Evolutionary conservation across 2,797 vertebrate genomes (phyloP).

Genomic region (Rhyacichthys aspro): DNA sequence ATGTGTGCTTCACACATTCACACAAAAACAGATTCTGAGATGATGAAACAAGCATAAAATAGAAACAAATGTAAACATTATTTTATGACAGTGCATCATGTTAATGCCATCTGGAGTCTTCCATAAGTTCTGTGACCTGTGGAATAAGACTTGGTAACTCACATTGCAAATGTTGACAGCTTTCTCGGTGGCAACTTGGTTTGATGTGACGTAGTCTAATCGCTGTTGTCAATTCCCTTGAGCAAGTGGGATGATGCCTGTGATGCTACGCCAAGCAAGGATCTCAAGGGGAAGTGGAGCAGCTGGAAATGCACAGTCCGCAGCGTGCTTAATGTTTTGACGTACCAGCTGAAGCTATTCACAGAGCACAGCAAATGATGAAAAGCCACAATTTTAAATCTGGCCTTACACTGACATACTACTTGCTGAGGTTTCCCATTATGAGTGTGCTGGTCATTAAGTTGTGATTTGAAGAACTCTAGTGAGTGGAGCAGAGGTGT

Average conservation of each 20-base stretch:
- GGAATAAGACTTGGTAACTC: slow-evolving; percentile 6
- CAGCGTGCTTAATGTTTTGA: slow-evolving; percentile 26
- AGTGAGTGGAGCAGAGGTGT: too few relatives aligned
- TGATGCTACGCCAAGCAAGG: slow-evolving; percentile 17
- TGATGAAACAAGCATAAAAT: neutral
- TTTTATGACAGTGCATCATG: neutral
- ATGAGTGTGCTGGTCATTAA: too few relatives aligned
- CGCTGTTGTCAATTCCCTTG: slow-evolving; percentile 42
- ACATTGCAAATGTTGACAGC: slow-evolving; percentile 18
- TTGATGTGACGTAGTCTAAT: slow-evolving; percentile 40
- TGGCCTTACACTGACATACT: too few relatives aligned
- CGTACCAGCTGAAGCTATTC: slow-evolving; percentile 19
- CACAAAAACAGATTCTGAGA: neutral
- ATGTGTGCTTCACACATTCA: too few relatives aligned
- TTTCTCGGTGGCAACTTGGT: slow-evolving; percentile 32
- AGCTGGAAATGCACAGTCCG: slow-evolving; percentile 43
- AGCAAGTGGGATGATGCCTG: neutral
- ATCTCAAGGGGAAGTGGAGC: slow-evolving; percentile 37
- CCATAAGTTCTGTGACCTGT: slow-evolving; percentile 10
- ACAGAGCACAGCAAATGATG: neutral
- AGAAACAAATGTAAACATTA: neutral
- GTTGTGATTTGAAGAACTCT: too few relatives aligned
- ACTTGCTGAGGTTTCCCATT: too few relatives aligned
- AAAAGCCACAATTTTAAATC: too few relatives aligned
- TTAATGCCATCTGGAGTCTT: neutral